phyloP scores from a whole-genome alignment of 2,113 vertebrate genomes.

The Prochilodus magdalenae region DNA sequence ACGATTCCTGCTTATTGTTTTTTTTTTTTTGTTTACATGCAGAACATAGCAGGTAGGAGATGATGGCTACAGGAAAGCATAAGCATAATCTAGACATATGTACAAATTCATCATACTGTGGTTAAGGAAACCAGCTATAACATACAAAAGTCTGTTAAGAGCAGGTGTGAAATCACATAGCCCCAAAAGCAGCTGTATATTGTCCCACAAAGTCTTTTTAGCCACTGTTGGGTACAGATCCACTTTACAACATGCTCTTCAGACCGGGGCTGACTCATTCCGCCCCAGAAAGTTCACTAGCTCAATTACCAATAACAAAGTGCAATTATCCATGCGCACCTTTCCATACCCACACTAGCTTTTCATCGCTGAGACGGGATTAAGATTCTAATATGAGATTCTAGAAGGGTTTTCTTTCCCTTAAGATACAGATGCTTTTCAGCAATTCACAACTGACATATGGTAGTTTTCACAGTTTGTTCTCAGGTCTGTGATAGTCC shows the following conservation, averaged over 20 bases:
- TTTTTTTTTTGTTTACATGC: constrained; percentile 71
- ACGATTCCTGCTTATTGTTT: constrained; percentile 39
- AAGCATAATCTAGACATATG: constrained; percentile 54
- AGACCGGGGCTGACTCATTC: background rate
- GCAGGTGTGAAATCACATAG: background rate
- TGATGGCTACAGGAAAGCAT: constrained; percentile 58
- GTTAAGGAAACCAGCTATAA: constrained; percentile 55
- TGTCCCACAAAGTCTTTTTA: background rate
- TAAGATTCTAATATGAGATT: background rate
- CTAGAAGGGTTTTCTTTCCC: background rate
- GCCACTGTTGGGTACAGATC: constrained; percentile 11
- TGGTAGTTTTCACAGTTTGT: constrained; percentile 23
- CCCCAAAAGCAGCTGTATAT: constrained; percentile 1
- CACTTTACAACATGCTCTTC: background rate
- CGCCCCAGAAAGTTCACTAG: background rate
- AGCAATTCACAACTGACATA: background rate
- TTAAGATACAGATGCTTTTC: too few species aligned
- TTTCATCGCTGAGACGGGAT: background rate
- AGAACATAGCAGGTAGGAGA: constrained; percentile 60
- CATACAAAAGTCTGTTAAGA: constrained; percentile 35
- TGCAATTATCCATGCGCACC: background rate
- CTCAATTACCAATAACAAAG: constrained; percentile 19
- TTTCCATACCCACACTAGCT: background rate
- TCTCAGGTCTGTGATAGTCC: constrained; percentile 14
- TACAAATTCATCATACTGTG: constrained; percentile 58